phyloP scores from a whole-genome alignment of 2,888 invertebrate genomes.

The Drosophila mercatorum region DNA sequence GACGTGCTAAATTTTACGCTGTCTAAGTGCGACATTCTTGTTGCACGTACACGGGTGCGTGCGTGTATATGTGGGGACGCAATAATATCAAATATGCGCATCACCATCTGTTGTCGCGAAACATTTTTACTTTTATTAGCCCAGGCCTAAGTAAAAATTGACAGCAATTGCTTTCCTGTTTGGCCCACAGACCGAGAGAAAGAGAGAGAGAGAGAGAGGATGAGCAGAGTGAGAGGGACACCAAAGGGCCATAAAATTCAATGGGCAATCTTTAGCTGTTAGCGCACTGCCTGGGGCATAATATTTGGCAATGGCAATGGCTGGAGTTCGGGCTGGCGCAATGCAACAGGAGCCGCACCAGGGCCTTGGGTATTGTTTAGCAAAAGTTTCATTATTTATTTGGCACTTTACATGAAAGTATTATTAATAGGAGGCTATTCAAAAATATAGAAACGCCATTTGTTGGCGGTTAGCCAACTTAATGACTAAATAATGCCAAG shows the following conservation, averaged over 20 bases:
- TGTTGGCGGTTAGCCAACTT: constrained; percentile 29
- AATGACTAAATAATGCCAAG: constrained; percentile 38
- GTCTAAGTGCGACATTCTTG: constrained; percentile 56
- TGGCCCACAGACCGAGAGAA: background rate
- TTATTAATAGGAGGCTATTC: constrained; percentile 48
- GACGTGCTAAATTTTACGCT: constrained; percentile 66
- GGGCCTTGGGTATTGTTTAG: constrained; percentile 35
- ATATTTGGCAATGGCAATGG: constrained; percentile 49
- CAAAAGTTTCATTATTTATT: constrained; percentile 56
- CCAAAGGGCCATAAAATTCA: constrained; percentile 71
- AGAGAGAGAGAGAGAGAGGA: background rate
- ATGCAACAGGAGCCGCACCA: constrained; percentile 35
- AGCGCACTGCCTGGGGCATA: constrained; percentile 66
- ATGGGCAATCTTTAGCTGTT: constrained; percentile 74
- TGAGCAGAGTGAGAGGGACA: constrained; percentile 28
- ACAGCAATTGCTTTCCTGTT: constrained; percentile 68
- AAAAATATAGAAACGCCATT: constrained; percentile 31
- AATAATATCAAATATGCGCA: constrained; percentile 74
- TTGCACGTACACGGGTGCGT: constrained; percentile 16
- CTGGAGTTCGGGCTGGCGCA: constrained; percentile 2
- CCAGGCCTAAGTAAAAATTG: constrained; percentile 68
- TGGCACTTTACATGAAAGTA: constrained; percentile 55
- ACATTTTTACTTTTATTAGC: constrained; percentile 62
- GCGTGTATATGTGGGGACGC: constrained; percentile 10
- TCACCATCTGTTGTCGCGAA: constrained; percentile 68